Evolutionary conservation across 2,888 invertebrate species (phyloP).

Genomic region (Alloplasta piceator): DNA sequence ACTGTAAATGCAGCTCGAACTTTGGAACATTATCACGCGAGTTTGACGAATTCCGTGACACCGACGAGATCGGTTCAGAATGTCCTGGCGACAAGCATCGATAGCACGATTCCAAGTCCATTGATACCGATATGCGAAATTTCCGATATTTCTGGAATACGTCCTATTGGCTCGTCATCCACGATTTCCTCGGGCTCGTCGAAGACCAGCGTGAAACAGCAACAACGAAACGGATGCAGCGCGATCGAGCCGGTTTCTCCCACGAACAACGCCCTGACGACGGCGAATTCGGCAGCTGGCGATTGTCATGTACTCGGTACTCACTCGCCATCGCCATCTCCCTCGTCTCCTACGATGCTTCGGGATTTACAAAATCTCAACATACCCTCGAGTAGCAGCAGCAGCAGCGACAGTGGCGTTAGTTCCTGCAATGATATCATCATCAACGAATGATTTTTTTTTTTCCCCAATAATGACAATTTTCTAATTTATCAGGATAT

Average conservation of each 20-base stretch:
- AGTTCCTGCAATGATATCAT: constrained; percentile 54
- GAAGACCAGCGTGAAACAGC: constrained; percentile 74
- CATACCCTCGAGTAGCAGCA: constrained; percentile 79
- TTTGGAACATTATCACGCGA: constrained; percentile 67
- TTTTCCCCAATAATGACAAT: constrained; percentile 35
- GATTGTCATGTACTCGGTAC: constrained; percentile 69
- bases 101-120: constrained; percentile 68
- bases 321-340: constrained; percentile 72
- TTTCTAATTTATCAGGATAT: constrained; percentile 83
- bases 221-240: constrained; percentile 43
- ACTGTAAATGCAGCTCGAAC: constrained; percentile 70
- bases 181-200: constrained; percentile 74
- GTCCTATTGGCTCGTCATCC: constrained; percentile 73
- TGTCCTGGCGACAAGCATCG: constrained; percentile 62
- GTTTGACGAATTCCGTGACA: constrained; percentile 33
- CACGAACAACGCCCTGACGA: constrained; percentile 49
- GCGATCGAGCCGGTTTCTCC: constrained; percentile 40
- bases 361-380: constrained; percentile 76
- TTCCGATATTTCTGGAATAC: constrained; percentile 72
- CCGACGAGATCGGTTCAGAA: constrained; percentile 70
- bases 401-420: constrained; percentile 83
- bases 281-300: constrained; percentile 63
- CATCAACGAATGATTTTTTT: constrained; percentile 32
- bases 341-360: constrained; percentile 76
- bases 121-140: constrained; percentile 74